Conservation (phyloP, 2,797 vertebrate species). For the Xiphorhynchus erythropygius region DNA sequence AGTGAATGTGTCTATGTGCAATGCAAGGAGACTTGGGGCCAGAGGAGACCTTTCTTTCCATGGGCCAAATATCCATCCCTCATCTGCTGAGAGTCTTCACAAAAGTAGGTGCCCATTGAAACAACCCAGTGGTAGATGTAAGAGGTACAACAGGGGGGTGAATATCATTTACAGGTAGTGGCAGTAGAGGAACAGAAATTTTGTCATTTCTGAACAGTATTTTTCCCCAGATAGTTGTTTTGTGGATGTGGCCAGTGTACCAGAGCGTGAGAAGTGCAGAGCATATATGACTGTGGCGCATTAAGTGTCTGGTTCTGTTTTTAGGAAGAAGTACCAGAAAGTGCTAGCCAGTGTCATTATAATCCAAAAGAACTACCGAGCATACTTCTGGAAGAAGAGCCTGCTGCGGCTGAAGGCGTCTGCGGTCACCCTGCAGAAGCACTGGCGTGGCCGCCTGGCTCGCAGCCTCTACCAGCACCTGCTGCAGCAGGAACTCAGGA, state of each 20-base stretch:
- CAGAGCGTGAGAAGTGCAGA: not conserved
- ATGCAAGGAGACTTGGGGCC: not conserved
- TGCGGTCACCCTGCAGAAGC: constrained; percentile 85
- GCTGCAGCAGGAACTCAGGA: constrained; percentile 78
- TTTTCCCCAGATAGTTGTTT: not conserved
- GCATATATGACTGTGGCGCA: accelerated
- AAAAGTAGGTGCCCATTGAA: not conserved
- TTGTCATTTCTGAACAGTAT: not conserved
- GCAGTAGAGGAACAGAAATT: not conserved
- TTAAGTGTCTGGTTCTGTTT: constrained; percentile 29
- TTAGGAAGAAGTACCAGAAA: constrained; percentile 87
- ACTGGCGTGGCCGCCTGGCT: constrained; percentile 83
- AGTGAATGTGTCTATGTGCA: not conserved
- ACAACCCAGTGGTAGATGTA: not conserved
- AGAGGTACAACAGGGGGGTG: not conserved
- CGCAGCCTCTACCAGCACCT: constrained; percentile 80
- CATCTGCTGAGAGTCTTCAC: not conserved
- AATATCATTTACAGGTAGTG: not conserved
- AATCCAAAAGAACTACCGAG: constrained; percentile 92
- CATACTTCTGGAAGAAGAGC: constrained; percentile 83
- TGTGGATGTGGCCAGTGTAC: not conserved
- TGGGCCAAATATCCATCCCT: not conserved
- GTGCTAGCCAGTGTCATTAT: constrained; percentile 82
- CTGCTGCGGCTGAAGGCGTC: constrained; percentile 82
- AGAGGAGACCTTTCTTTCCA: not conserved